These are phyloP conservation scores for Idaea straminata DNA, from an alignment of 2,888 invertebrate genomes.

Conservation along the genomic window DNA sequence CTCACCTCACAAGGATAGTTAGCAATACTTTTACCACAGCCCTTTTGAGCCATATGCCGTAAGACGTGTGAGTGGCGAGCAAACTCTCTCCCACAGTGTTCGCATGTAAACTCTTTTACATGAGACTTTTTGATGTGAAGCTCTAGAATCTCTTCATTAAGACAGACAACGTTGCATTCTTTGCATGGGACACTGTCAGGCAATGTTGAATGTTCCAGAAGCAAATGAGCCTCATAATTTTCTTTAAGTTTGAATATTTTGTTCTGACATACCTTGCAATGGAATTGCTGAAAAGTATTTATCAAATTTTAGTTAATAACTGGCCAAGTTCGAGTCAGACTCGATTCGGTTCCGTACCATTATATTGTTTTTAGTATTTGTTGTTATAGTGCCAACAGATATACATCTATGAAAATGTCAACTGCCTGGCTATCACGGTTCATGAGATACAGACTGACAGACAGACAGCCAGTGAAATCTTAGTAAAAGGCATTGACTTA, in stretches of 20 bases:
- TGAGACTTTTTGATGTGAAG: constrained; percentile 85
- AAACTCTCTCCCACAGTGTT: constrained; percentile 85
- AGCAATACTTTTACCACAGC: constrained; percentile 76
- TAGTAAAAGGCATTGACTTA: too few species aligned
- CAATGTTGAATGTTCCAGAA: constrained; percentile 84
- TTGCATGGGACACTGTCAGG: constrained; percentile 82
- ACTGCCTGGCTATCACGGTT: too few species aligned
- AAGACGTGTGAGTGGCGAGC: constrained; percentile 88
- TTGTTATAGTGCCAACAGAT: too few species aligned
- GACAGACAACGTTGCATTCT: constrained; percentile 84
- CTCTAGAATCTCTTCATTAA: constrained; percentile 80
- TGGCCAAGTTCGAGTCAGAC: too few species aligned
- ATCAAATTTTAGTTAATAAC: not conserved
- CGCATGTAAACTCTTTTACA: constrained; percentile 78
- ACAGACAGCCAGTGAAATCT: too few species aligned
- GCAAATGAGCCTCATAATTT: constrained; percentile 83
- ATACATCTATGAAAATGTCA: too few species aligned
- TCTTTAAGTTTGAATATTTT: constrained; percentile 86
- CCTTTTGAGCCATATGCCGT: constrained; percentile 84
- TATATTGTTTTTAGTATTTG: too few species aligned
- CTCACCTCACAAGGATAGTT: constrained; percentile 62
- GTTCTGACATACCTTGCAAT: constrained; percentile 80
- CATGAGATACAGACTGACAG: too few species aligned
- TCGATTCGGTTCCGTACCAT: too few species aligned
- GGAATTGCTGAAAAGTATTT: constrained; percentile 28